Conservation (phyloP, 1,140 invertebrate genomes). For the Halesus radiatus region DNA sequence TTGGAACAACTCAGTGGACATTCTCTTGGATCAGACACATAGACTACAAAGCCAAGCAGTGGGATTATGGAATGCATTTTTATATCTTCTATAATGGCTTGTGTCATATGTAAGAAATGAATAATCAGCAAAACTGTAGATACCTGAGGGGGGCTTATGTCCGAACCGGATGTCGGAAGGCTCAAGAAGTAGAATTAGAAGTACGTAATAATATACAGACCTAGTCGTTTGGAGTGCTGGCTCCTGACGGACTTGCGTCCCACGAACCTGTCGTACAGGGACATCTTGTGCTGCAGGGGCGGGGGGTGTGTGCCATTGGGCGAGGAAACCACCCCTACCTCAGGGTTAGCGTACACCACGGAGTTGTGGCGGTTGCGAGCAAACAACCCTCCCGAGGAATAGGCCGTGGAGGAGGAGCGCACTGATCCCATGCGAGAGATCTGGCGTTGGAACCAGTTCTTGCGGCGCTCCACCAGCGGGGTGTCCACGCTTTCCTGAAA, state of each 20-base stretch:
- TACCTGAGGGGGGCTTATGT: too few species aligned
- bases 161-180: too few species aligned
- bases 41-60: too few species aligned
- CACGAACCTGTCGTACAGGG: conserved; percentile 84
- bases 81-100: too few species aligned
- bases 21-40: too few species aligned
- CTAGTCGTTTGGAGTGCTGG: conserved; percentile 75
- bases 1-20: too few species aligned
- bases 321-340: conserved; percentile 70
- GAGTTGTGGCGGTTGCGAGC: conserved; percentile 78
- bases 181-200: too few species aligned
- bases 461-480: conserved; percentile 84
- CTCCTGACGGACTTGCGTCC: conserved; percentile 82
- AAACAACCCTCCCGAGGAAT: conserved; percentile 85
- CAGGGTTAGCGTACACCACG: conserved; percentile 84
- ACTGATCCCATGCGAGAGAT: conserved; percentile 87
- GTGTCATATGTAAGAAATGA: too few species aligned
- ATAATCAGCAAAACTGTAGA: too few species aligned
- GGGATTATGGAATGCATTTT: too few species aligned
- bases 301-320: conserved; percentile 64
- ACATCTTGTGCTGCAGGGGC: conserved; percentile 77
- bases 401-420: conserved; percentile 85
- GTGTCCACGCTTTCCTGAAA: conserved; percentile 89
- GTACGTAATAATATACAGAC: conserved; percentile 60
- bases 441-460: conserved; percentile 88